Evolutionary conservation across 2,113 vertebrate species (phyloP).

Genomic region (Malurus cyaneus): DNA sequence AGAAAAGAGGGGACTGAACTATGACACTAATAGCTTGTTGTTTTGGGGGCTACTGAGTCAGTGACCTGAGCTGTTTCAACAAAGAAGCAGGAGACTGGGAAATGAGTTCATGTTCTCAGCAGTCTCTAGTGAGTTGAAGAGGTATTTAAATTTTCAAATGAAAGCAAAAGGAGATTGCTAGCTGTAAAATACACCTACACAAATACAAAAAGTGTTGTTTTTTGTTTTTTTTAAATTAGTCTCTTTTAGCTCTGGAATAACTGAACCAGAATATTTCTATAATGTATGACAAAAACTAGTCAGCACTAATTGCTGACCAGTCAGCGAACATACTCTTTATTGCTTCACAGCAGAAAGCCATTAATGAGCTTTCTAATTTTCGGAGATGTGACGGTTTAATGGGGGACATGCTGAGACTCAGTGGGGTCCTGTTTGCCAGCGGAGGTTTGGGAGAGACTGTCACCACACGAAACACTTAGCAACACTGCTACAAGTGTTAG

Average conservation of each 20-base stretch:
- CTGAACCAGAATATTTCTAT: background rate
- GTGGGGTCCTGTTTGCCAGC: slow-evolving; percentile 18
- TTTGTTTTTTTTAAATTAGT: background rate
- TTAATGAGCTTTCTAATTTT: slow-evolving; percentile 70
- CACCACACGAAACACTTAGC: slow-evolving; percentile 13
- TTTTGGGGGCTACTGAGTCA: background rate
- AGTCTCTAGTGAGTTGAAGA: background rate
- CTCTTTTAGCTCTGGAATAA: background rate
- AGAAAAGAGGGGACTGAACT: background rate
- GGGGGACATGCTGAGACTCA: slow-evolving; percentile 57
- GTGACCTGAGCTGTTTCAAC: background rate
- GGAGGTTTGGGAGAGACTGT: slow-evolving; percentile 25
- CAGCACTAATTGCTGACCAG: slow-evolving; percentile 54
- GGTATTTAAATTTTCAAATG: background rate
- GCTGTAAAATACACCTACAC: background rate
- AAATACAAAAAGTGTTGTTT: background rate
- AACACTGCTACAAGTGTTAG: slow-evolving; percentile 11
- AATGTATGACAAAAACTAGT: slow-evolving; percentile 19
- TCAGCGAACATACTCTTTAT: slow-evolving; percentile 41
- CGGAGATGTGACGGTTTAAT: slow-evolving; percentile 53
- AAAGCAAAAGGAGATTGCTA: background rate
- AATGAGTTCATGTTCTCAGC: background rate
- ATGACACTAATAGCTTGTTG: background rate
- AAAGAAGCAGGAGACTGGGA: background rate
- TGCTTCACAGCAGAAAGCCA: slow-evolving; percentile 58